phyloP scores from a whole-genome alignment of 37 sponge, comb jelly and placozoan genomes.

The Beroe forskalii region DNA sequence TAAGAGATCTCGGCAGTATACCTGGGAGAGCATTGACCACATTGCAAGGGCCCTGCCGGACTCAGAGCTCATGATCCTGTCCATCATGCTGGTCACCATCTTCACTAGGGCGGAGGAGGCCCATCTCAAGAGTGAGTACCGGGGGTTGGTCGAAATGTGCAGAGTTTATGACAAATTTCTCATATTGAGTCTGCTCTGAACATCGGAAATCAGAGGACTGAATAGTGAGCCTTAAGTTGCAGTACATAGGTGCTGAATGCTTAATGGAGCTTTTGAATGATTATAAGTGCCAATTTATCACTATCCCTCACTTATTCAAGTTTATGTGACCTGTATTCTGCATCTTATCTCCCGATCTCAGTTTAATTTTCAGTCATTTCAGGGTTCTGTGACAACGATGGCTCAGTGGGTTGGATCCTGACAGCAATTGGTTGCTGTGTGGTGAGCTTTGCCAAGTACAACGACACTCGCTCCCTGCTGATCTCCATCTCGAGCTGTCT shows the following conservation, averaged over 20 bases:
- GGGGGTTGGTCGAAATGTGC: too few species aligned
- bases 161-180: too few species aligned
- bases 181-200: too few species aligned
- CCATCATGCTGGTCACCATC: background rate
- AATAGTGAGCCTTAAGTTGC: too few species aligned
- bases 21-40: background rate
- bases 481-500: background rate
- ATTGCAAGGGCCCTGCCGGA: background rate
- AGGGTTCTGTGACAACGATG: conserved; percentile 24
- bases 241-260: too few species aligned
- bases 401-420: conserved; percentile 1
- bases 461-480: background rate
- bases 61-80: background rate
- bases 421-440: background rate
- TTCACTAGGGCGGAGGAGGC: conserved; percentile 17
- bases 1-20: background rate
- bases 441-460: background rate
- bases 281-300: too few species aligned
- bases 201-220: too few species aligned
- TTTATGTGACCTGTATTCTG: too few species aligned
- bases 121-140: background rate
- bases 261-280: too few species aligned
- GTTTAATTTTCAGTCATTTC: background rate
- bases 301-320: too few species aligned
- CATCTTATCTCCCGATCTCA: too few species aligned